Conservation (phyloP, 1,140 invertebrate genomes). For the Drosophila littoralis region DNA sequence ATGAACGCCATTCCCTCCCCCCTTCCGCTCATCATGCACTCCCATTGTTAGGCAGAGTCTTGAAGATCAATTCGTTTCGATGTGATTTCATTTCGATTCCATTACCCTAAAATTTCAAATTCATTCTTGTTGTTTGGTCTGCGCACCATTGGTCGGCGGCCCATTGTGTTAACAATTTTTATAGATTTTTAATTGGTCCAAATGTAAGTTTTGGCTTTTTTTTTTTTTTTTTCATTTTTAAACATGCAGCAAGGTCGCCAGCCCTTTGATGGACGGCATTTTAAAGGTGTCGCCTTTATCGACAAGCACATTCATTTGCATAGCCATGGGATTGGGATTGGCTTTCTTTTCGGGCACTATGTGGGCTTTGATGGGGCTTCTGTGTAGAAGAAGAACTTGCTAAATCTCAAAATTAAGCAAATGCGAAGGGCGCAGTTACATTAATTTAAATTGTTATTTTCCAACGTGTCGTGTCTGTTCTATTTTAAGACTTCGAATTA, state of each 20-base stretch:
- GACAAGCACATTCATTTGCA: slow-evolving; percentile 11
- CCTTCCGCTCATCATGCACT: background rate
- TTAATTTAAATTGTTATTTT: background rate
- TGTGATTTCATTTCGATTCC: slow-evolving; percentile 13
- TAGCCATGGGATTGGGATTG: background rate
- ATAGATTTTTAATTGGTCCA: slow-evolving; percentile 60
- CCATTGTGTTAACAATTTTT: slow-evolving; percentile 44
- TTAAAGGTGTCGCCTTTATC: slow-evolving; percentile 2
- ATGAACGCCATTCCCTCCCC: slow-evolving; percentile 57
- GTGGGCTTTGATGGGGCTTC: slow-evolving; percentile 13
- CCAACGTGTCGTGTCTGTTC: background rate
- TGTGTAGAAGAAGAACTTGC: slow-evolving; percentile 5
- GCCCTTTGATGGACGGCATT: background rate
- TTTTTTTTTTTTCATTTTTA: background rate
- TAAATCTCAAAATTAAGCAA: slow-evolving; percentile 18
- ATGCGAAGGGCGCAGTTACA: background rate
- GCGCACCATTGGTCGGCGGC: background rate
- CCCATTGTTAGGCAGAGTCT: background rate
- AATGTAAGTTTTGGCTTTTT: slow-evolving; percentile 6
- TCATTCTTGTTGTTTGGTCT: slow-evolving; percentile 32
- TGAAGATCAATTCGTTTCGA: background rate
- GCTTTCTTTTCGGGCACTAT: slow-evolving; percentile 2
- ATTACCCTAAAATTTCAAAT: slow-evolving; percentile 28
- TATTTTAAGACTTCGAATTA: no score
- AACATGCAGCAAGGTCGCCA: slow-evolving; percentile 12